Evolutionary conservation across 2,888 invertebrate genomes (phyloP), one percentile per base, ranked within the genome.

Genomic region (Dichetophora obliterata): DNA sequence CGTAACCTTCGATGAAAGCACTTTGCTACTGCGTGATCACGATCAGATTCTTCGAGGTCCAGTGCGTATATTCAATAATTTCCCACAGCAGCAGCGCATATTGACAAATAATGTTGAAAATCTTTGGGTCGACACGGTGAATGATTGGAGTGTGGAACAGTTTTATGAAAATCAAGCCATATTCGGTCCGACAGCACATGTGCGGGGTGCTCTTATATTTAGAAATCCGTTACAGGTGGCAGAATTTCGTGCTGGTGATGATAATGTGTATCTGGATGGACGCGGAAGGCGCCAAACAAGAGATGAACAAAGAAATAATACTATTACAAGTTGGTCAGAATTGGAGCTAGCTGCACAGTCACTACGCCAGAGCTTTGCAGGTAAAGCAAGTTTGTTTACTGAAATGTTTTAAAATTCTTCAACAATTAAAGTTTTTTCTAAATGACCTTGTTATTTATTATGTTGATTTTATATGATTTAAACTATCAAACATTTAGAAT

Each of bases 1-100:
- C 61, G 81, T 89, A 0, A 84, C 81, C 1, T 90, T 91, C 81
- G 82, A 85, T n/a, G 82, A 88, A n/a, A 82, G 87, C 61, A 83
- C 90, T 31, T 84, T 90, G 86, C 85, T 90, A 43, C 79, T 87
- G 2, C 81, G 84, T 31, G 84, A 85, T 74, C 78, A 77, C 11
- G 79, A 85, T 3, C 89, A 89, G 79, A 80, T 81, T 5, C 77
- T 86, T 14, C 37, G 75, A 5, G 86, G 86, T 16, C 84, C 83
- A 69, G 59, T 88, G n/a, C 31, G 81, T 73, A 83, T 89, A 34
- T 75, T 81, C 11, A 87, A 84, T 48, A 82, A 82, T 77, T 78
- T 83, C 3, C 66, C 82, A 0, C 77, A 82, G 0, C 81, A 81
- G 8, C 80, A 83, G 24, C 82, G 81, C 50, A 85, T 89, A 59